Base-by-base conservation (phyloP, 2,888 invertebrate genomes). In the Anaspis maculata region DNA sequence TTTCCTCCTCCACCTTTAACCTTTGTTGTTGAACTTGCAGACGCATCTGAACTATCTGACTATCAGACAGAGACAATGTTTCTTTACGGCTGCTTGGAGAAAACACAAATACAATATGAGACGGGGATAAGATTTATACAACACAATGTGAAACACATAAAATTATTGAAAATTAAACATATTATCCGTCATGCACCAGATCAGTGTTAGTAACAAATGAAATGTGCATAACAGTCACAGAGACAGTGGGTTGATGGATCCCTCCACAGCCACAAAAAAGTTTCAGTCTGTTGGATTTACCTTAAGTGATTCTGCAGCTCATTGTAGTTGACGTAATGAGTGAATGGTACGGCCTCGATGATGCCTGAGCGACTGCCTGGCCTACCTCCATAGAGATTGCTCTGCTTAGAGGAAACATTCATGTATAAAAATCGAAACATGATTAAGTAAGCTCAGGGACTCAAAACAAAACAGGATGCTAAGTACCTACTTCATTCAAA, bases 291-390 rank as follows among this genome's bases (percentile, higher is more conserved):
- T n/a, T n/a, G n/a, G 14, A 15, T 24, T 77, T 69, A 85, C 86
- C 83, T 85, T 51, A 86, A 70, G 62, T 86, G 85, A 54, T 80
- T 83, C 64, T 86, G 85, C 52, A 88, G 77, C 66, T 88, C 87
- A 59, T 86, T 83, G 53, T 85, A 86, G 64, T 88, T 88, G 44
- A 84, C 84, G 61, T 87, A 87, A 60, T 88, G 86, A 25, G 72
- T 72, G 51, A 72, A 74, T 19, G 72, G 67, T 34, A 68, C 67
- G 2, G 71, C 19, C 37, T 73, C 73, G 2, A 69, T 64, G 35
- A 72, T 70, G 3, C 71, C 73, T 22, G 67, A 67, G 37, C 73
- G 60, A 49, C 71, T 72, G n/a, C 72, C 73, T 6, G 73, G 73
- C 39, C 72, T 53, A 32, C 51, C 69, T 25, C 66, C 65, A 41